phyloP scores from a whole-genome alignment of 2,888 invertebrate genomes.

The Mycalesis mineus region DNA sequence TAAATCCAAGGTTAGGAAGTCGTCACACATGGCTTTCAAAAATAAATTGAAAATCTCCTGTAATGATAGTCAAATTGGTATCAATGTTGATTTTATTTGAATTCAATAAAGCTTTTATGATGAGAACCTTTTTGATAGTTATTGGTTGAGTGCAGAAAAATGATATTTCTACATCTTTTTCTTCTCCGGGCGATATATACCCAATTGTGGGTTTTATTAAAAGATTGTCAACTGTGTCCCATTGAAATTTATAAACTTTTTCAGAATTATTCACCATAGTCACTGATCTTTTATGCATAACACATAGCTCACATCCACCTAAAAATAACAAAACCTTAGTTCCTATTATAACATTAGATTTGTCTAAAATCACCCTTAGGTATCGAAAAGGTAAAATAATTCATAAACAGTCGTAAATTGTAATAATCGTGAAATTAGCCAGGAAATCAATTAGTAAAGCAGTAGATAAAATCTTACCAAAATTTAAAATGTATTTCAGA shows the following conservation, averaged over 20 bases:
- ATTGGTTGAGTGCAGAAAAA: conserved; percentile 56
- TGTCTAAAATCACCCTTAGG: no score
- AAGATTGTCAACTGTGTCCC: conserved; percentile 51
- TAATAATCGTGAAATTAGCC: no score
- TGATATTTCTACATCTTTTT: conserved; percentile 66
- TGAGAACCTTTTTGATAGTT: conserved; percentile 45
- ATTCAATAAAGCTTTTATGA: neutral
- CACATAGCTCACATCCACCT: conserved; percentile 65
- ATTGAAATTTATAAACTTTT: conserved; percentile 65
- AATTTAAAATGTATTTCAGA: conserved; percentile 65
- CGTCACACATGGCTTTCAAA: conserved; percentile 53
- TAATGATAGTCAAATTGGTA: conserved; percentile 24
- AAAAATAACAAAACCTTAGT: neutral
- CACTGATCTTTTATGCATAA: conserved; percentile 54
- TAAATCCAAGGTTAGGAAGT: conserved; percentile 50
- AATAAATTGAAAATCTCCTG: conserved; percentile 53
- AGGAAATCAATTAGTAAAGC: neutral
- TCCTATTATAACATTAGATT: no score
- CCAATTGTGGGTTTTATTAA: conserved; percentile 62
- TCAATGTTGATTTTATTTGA: neutral
- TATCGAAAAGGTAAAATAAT: no score
- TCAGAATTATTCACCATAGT: conserved; percentile 69
- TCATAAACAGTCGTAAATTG: no score
- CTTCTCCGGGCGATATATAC: conserved; percentile 69
- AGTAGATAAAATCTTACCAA: conserved; percentile 41